Evolutionary conservation across 2,888 invertebrate genomes (phyloP).

Genomic region (Gibbula magus): DNA sequence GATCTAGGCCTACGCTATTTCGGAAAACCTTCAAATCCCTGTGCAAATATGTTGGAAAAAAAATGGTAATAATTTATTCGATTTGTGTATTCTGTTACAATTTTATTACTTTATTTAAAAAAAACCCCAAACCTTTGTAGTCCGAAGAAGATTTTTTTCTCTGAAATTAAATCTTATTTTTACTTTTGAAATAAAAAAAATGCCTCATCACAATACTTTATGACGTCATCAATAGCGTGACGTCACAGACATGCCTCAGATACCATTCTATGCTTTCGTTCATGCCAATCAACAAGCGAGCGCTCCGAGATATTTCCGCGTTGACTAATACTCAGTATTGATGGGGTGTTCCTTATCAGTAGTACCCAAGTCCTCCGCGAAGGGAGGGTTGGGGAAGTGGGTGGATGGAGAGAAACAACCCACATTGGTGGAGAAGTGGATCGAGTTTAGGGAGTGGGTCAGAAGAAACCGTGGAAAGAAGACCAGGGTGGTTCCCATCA

Average conservation of each 20-base stretch:
- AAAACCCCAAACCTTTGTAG: too few relatives aligned
- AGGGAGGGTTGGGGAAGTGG: not conserved
- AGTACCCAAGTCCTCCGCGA: not conserved
- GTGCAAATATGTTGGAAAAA: too few relatives aligned
- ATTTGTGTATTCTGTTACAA: too few relatives aligned
- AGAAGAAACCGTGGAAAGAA: not conserved
- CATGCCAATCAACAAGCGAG: not conserved
- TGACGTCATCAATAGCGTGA: slow-evolving; percentile 10
- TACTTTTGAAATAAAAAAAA: too few relatives aligned
- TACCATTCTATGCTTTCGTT: not conserved
- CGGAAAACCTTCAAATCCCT: too few relatives aligned
- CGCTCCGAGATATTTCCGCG: not conserved
- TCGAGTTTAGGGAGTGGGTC: not conserved
- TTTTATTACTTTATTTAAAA: too few relatives aligned
- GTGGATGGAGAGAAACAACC: not conserved
- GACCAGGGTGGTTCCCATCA: not conserved
- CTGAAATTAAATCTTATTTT: too few relatives aligned
- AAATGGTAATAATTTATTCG: too few relatives aligned
- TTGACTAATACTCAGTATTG: not conserved
- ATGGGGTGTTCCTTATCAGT: not conserved
- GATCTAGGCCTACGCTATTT: too few relatives aligned
- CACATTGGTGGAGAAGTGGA: not conserved
- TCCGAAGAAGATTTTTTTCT: too few relatives aligned
- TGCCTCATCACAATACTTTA: too few relatives aligned
- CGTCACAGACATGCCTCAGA: not conserved